Conservation (phyloP, 2,113 vertebrate genomes). For the Microtus montanus region DNA sequence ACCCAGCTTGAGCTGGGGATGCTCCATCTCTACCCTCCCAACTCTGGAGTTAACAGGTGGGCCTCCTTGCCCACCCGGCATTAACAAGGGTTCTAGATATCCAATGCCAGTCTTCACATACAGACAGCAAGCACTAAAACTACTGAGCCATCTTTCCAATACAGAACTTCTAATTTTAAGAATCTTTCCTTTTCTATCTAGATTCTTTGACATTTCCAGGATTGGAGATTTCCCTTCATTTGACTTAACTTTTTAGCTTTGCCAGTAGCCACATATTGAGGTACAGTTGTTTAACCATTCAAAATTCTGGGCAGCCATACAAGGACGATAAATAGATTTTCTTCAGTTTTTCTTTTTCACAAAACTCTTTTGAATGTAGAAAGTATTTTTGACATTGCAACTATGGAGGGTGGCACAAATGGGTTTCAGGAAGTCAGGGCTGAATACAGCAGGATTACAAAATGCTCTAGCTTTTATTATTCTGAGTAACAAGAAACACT, state of each 20-base stretch:
- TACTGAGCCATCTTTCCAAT: not conserved
- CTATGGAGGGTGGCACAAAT: not conserved
- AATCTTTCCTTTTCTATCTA: slow-evolving; percentile 24
- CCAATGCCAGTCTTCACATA: not conserved
- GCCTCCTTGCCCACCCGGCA: not conserved
- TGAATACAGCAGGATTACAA: slow-evolving; percentile 32
- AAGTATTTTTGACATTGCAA: slow-evolving; percentile 56
- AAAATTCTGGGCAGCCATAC: slow-evolving; percentile 39
- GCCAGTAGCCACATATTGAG: not conserved
- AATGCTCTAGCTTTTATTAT: slow-evolving; percentile 38
- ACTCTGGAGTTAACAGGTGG: not conserved
- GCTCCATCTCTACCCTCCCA: not conserved
- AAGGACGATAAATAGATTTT: slow-evolving; percentile 38
- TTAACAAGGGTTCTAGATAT: not conserved
- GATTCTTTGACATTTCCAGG: slow-evolving; percentile 29
- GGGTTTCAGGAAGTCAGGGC: slow-evolving; percentile 53
- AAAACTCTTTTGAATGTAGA: not conserved
- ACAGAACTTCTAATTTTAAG: not conserved
- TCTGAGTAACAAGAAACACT: slow-evolving; percentile 42
- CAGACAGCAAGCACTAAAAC: not conserved
- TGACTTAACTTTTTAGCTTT: slow-evolving; percentile 55
- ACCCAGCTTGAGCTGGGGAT: not conserved
- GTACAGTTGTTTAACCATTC: slow-evolving; percentile 48
- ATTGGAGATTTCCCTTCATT: not conserved
- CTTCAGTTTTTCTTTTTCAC: slow-evolving; percentile 33